Evolutionary conservation across 2,888 invertebrate species (phyloP), one percentile per base, ranked within the genome.

Genomic region (Petrolisthes manimaculis): DNA sequence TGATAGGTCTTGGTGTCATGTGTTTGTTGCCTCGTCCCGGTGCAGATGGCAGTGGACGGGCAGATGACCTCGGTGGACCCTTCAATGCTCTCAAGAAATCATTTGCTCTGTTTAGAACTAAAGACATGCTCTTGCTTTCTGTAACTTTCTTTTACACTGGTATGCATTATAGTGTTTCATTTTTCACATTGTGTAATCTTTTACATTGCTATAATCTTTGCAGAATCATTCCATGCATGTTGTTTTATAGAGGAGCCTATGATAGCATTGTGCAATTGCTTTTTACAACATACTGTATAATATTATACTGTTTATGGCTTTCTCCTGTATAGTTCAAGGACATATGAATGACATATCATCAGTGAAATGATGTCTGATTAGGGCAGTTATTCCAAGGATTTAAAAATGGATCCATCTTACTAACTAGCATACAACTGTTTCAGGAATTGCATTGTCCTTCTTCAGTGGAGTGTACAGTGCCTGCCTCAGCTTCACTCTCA

Each of bases 401-500:
- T 37, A 37, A 1, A 37, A 37, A 37, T 37, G 37, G 37, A 37
- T 37, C 37, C 37, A 37, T 37, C 37, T 37, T 37, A 37, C 37
- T 37, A 37, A 37, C 37, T 37, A 37, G 37, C 37, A 37, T 37
- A 37, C 37, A 37, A 37, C 4, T 21, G 24, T 83, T 75, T 24
- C 93, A 97, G 98, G 99, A 53, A 93, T 99, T 86, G 98, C 97
- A 92, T 93, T 98, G 77, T 98, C 98, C 0, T 99, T 99, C 94
- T 98, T 97, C 94, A 98, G 98, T 92, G 98, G 98, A 0, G 98
- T 99, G 0, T 99, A 99, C 94, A 97, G 98, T 56, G 95, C 98
- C 0, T 96, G 97, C 91, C 96, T 99, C 91, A 97, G 98, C 0
- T 97, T 97, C 93, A 99, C 98, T 0, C 93, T 94, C 83, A 93